A percentile compares a stretch with the other conserved stretches of the same genome.
Conservation (phyloP, 1,140 invertebrate species). For the Drosophila pseudoananassae region DNA sequence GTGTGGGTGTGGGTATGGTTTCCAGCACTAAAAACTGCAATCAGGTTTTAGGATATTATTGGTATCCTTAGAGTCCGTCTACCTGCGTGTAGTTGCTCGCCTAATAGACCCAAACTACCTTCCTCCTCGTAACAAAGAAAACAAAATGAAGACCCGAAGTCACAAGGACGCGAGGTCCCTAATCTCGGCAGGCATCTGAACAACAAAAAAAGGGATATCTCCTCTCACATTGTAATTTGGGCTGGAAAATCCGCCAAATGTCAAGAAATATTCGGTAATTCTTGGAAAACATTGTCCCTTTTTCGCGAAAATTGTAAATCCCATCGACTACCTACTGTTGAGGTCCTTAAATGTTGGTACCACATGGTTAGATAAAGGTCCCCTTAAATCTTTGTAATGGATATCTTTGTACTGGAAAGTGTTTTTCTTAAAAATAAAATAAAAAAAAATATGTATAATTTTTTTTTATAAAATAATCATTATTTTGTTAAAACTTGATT, state of each 20-base stretch:
- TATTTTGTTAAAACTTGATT: neutral
- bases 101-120: neutral
- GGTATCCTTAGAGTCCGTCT: neutral
- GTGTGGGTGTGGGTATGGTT: neutral
- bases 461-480: neutral
- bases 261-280: slow-evolving; percentile 4
- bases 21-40: too few species aligned
- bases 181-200: slow-evolving; percentile 18
- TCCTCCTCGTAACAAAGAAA: slow-evolving; percentile 15
- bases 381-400: neutral
- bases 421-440: too few species aligned
- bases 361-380: neutral
- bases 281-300: slow-evolving; percentile 8
- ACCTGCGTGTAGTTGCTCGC: slow-evolving; percentile 4
- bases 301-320: neutral
- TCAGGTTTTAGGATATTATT: too few species aligned
- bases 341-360: neutral
- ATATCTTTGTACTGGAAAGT: too few species aligned
- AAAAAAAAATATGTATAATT: neutral
- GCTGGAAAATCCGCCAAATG: slow-evolving; percentile 24
- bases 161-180: slow-evolving; percentile 13
- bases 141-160: slow-evolving; percentile 2
- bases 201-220: slow-evolving; percentile 7
- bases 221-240: slow-evolving; percentile 20
- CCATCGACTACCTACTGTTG: neutral